A percentile compares a stretch with the other conserved stretches of the same genome.
These are phyloP conservation scores for Cyclura pinguis DNA, from an alignment of 2,797 vertebrate genomes.

Conservation along the genomic window DNA sequence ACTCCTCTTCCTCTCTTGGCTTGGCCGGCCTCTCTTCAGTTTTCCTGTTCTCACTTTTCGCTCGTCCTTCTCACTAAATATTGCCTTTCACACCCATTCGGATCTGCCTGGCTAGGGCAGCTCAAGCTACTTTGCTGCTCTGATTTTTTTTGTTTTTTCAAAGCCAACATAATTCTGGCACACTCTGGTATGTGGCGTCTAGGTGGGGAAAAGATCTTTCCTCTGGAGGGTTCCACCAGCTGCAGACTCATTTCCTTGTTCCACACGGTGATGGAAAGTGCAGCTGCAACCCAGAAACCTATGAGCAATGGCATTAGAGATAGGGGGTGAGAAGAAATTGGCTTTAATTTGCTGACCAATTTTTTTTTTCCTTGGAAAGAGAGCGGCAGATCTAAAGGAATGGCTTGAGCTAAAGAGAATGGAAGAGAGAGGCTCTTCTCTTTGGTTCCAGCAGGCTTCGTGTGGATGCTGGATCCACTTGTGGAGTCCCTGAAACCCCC, in stretches of 20 bases:
- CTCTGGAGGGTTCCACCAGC: neutral
- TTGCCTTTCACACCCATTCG: neutral
- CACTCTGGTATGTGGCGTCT: neutral
- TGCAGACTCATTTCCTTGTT: slow-evolving; percentile 2
- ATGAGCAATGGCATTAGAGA: neutral
- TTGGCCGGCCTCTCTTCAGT: neutral
- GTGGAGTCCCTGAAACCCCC: too few species aligned
- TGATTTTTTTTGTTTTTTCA: neutral
- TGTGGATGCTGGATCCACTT: too few species aligned
- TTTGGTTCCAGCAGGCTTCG: neutral
- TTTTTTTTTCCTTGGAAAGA: neutral
- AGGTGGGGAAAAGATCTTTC: neutral
- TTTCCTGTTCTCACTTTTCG: slow-evolving; percentile 3
- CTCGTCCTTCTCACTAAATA: neutral
- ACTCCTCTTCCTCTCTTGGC: slow-evolving; percentile 16
- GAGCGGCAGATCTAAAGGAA: neutral
- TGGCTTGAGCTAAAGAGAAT: neutral
- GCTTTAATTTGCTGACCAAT: neutral
- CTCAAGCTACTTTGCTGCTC: too few species aligned
- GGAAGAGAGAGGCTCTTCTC: neutral
- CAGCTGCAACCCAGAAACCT: neutral
- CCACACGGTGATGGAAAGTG: neutral
- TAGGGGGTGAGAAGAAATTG: neutral
- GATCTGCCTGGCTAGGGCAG: neutral
- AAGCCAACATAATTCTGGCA: neutral